Evolutionary conservation across 2,888 invertebrate species (phyloP), one percentile per base, ranked within the genome.

Genomic region (Polyommatus iphigenia): DNA sequence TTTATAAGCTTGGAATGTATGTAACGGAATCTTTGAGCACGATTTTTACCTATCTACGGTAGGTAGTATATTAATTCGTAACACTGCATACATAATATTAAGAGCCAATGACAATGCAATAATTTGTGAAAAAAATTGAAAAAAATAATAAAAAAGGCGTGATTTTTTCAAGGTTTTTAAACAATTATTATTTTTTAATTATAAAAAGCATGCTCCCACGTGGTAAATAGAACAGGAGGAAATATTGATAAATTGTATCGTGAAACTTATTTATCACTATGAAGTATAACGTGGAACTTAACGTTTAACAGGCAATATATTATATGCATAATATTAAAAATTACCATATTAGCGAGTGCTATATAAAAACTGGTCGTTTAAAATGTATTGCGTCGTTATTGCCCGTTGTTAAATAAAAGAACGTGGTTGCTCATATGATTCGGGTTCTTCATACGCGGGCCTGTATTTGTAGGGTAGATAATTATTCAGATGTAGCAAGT

Each of bases 311-410:
- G 41, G 24, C n/a, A 50, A 73, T 73, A 50, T 10, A 75, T 50
- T 24, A 29, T 32, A 32, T 32, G 3, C 5, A 46, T 20, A 36
- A 20, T 50, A 46, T 72, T 20, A 46, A 41, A 50, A 75, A 75
- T 73, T 50, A 75, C 24, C 75, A 75, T 50, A 24, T 50, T 54
- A 29, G 50, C 20, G 73, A 75, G 29, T 75, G 54, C 29, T 75
- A 13, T 20, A 73, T 24, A 75, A 54, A 75, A 75, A 54, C 75
- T 24, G 24, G 54, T 29, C 75, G 29, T 73, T 54, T 29, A 75
- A 54, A 67, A 54, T 7, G 50, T 75, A 75, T 54, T 75, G 75
- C 54, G 75, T 32, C 50, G 54, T 72, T 73, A 3, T 41, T 8
- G 3, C 6, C 46, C 10, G 3, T 41, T 72, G 73, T 29, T 75